These are phyloP conservation scores for Antheraea pernyi DNA, from an alignment of 1,140 invertebrate species.

Conservation along the genomic window DNA sequence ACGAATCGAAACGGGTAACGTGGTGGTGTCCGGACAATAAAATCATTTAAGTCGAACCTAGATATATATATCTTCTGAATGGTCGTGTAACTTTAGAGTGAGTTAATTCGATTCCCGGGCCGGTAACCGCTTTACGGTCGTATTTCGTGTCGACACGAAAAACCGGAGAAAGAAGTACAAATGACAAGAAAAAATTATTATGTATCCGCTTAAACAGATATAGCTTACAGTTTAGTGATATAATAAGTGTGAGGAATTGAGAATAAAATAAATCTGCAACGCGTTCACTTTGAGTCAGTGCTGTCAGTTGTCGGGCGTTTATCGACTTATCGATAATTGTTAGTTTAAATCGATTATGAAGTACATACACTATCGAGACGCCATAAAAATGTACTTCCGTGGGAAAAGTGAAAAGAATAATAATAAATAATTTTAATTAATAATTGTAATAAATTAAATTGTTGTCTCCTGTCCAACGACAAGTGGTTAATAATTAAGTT, in stretches of 20 bases:
- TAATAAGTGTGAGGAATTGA: constrained; percentile 68
- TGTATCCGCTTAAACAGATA: neutral
- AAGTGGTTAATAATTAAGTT: constrained; percentile 34
- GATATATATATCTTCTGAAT: neutral
- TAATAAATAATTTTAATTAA: constrained; percentile 12
- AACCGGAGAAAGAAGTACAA: neutral
- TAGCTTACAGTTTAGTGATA: constrained; percentile 28
- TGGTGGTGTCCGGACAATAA: neutral
- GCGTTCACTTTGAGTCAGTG: constrained; percentile 18
- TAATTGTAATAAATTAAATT: constrained; percentile 12
- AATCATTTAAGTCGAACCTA: neutral
- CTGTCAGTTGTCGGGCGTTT: neutral
- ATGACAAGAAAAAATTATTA: neutral
- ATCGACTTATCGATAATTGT: neutral
- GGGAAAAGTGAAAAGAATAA: constrained; percentile 29
- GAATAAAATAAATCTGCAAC: constrained; percentile 34
- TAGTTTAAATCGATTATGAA: neutral
- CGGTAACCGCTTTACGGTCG: neutral
- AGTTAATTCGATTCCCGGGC: neutral
- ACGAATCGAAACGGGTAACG: neutral
- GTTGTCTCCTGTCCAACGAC: constrained; percentile 43
- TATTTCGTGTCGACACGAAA: too few species aligned
- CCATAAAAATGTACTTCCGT: constrained; percentile 42
- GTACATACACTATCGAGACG: constrained; percentile 24
- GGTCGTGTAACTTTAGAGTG: neutral